Base-by-base conservation (phyloP, 2,797 vertebrate species). In the Catamblyrhynchus diadema region DNA sequence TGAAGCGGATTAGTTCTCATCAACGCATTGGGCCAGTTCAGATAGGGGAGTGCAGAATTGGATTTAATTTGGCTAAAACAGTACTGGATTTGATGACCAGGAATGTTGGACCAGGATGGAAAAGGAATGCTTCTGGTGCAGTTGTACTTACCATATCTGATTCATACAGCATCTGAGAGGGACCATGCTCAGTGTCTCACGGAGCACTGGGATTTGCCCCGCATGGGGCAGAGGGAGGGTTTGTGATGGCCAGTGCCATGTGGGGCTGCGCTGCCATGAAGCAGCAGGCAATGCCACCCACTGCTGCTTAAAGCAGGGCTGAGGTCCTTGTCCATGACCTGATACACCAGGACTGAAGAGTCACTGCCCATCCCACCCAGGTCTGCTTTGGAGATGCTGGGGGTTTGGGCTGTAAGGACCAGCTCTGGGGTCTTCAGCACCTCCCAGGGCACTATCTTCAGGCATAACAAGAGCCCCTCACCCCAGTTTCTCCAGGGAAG, bases 101-200 rank as follows among this genome's bases (percentile, higher is more conserved):
- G 14, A 33, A 1, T 59, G 37, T 5, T 84, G 54, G 42, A 51
- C 20, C 19, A 56, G 44, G 28, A 51, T 51, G 50, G 47, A 47
- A 54, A 73, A 59, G 0, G 7, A 74, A 74, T 4, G 2, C 24
- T 73, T 14, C 47, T 75, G 60, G 44, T 45, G 50, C 15, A 39
- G 24, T 2, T 56, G 47, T 64, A 48, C 22, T 17, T 33, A 32
- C 25, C 47, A 39, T 13, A 45, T 24, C 32, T 2, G 4, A 44
- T 37, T 27, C 3, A 0, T 17, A 39, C 11, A 37, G 53, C 8
- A 1, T 1, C 44, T 0, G 0, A 25, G 22, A 21, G 39, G 48
- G 62, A 44, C 0, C 0, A n/a, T 51, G 66, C 57, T 61, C 37
- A 6, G 25, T 7, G 11, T 4, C 27, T 39, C 7, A 1, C 17